Base-by-base conservation (phyloP, 2,888 invertebrate species). In the Dione vanillae region DNA sequence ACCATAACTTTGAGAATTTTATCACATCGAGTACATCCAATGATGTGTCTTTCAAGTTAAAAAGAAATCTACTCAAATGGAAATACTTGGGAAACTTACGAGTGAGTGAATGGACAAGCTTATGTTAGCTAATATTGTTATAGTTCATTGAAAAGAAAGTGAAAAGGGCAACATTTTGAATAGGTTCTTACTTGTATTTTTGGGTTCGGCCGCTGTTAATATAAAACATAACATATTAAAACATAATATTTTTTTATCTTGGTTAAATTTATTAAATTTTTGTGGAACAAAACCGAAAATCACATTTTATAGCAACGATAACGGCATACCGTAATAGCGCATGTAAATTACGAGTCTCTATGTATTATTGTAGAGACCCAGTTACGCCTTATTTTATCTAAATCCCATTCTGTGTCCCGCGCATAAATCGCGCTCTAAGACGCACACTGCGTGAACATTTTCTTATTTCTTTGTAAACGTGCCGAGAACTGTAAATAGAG, bases 331-430 rank as follows among this genome's bases (percentile, higher is more conserved):
- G 45, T 69, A 69, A 62, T 43, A 62, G 62, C 41, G 52, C 47
- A 72, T 72, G 66, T 69, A 69, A 74, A 67, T 67, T 52, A 74
- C 52, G 62, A 62, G 52, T 68, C 35, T 40, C 40, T 59, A 54
- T 51, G 65, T 65, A 47, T 45, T 54, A 62, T 68, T 68, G 68
- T 68, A 64, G 67, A 84, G 66, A 84, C 82, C 83, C 84, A 82
- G 85, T 85, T 83, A 84, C 83, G 80, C 86, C 85, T 87, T 90
- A 89, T 90, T 87, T 90, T 89, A 90, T 89, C 91, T 88, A 89
- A 92, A 91, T 91, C 91, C 89, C 89, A 90, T 90, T 89, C 88
- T 89, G 89, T 91, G 90, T 89, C 87, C 88, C 89, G 81, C 85
- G 89, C 90, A 91, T 92, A 92, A 92, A 92, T 92, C 89, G 89